Evolutionary conservation across 2,888 invertebrate genomes (phyloP), one percentile per base, ranked within the genome.

Genomic region (Molanna angustata): DNA sequence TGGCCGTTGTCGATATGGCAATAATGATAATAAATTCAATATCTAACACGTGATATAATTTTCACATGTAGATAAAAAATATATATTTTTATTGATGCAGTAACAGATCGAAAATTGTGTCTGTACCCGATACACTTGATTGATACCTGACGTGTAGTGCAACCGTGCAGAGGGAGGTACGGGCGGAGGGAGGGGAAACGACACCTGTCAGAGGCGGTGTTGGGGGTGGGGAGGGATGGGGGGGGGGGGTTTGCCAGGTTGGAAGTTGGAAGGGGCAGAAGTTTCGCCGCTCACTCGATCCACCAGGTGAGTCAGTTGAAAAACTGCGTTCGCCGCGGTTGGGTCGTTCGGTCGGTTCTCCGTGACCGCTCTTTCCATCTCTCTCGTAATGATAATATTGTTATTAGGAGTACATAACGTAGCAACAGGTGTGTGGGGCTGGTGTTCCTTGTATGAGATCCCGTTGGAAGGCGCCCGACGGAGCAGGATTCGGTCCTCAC

Each of bases 371-470:
- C n/a, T n/a, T n/a, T n/a, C n/a, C n/a, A n/a, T n/a, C n/a, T n/a
- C n/a, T n/a, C n/a, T n/a, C n/a, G n/a, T n/a, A n/a, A n/a, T n/a
- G n/a, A n/a, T n/a, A n/a, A n/a, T n/a, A n/a, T n/a, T n/a, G 67
- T 69, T 66, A 65, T 64, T 68, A 71, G 71, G 74, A 71, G 71
- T 71, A 73, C 72, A 71, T n/a, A 69, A 70, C 69, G 65, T 71
- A 73, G 74, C 71, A 74, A 74, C 76, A 75, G 75, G 75, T 76
- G 20, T 69, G 71, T 72, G 69, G 69, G n/a, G 69, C 68, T 71
- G 66, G 68, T 70, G 73, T 73, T 74, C 72, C 75, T 74, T 74
- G 74, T 74, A 75, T 43, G 33, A 35, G 49, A 42, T 21, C 27
- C 27, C 27, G 27, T 11, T 27, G 27, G 6, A 4, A 7, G 6